Percentiles rank a stretch among this genome's conserved stretches.
These are phyloP conservation scores for Drosophila sp. DNA, from an alignment of 1,140 invertebrate genomes.

Conservation along the genomic window DNA sequence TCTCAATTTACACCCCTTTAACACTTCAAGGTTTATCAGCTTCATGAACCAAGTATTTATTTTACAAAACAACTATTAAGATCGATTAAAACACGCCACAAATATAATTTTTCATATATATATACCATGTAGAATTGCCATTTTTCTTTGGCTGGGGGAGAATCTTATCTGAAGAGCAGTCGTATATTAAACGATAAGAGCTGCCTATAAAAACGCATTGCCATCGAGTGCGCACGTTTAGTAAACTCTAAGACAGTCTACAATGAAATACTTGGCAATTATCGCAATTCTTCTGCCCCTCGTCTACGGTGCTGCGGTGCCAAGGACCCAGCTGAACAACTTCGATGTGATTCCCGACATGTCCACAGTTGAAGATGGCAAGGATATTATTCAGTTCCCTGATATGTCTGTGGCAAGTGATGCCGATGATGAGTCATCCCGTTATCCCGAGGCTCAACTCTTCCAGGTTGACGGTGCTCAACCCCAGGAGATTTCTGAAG, in stretches of 20 bases:
- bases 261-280: conserved; percentile 63
- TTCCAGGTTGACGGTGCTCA: conserved; percentile 15
- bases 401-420: conserved; percentile 59
- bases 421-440: conserved; percentile 27
- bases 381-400: conserved; percentile 15
- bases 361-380: conserved; percentile 38
- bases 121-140: not conserved
- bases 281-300: conserved; percentile 62
- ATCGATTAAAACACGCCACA: conserved; percentile 20
- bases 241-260: conserved; percentile 22
- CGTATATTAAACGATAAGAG: conserved; percentile 14
- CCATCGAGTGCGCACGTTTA: conserved; percentile 24
- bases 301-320: conserved; percentile 54
- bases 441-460: not conserved
- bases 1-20: not conserved
- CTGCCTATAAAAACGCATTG: conserved; percentile 46
- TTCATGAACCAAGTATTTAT: not conserved
- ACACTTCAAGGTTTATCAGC: not conserved
- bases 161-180: conserved; percentile 33
- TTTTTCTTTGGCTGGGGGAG: not conserved
- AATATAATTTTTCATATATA: conserved; percentile 12
- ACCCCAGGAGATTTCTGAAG: not conserved
- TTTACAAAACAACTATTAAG: not conserved
- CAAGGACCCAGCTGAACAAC: conserved; percentile 8
- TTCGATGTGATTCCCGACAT: conserved; percentile 41